Conservation (phyloP, 2,888 invertebrate species). For the Yponomeuta malinellus region DNA sequence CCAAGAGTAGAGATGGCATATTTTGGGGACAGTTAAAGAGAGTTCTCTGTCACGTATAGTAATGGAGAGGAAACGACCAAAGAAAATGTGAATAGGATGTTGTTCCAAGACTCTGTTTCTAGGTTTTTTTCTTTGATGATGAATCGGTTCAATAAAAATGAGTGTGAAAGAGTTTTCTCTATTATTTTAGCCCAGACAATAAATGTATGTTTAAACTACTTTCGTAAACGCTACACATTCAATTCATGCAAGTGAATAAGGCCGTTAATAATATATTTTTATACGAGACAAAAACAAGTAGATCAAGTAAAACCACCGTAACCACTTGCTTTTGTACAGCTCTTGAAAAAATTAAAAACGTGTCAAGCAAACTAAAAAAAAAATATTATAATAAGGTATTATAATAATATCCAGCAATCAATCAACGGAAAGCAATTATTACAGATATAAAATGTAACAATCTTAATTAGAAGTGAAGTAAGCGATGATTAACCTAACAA, state of each 20-base stretch:
- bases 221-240: not conserved
- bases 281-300: no score
- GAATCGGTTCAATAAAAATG: not conserved
- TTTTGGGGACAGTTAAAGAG: not conserved
- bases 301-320: no score
- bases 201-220: not conserved
- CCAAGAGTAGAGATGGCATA: not conserved
- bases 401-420: not conserved
- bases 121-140: constrained; percentile 29
- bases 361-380: no score
- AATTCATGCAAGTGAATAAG: not conserved
- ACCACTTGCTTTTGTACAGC: no score
- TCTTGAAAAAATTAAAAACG: no score
- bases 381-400: no score
- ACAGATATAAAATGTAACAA: not conserved
- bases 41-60: not conserved
- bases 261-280: not conserved
- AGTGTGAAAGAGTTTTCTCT: not conserved
- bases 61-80: constrained; percentile 7
- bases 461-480: not conserved
- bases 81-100: constrained; percentile 59
- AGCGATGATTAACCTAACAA: not conserved
- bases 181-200: not conserved
- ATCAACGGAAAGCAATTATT: not conserved
- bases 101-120: constrained; percentile 41